Evolutionary conservation across 2,113 vertebrate genomes (phyloP).

Genomic region (Paracanthobrama guichenoti): DNA sequence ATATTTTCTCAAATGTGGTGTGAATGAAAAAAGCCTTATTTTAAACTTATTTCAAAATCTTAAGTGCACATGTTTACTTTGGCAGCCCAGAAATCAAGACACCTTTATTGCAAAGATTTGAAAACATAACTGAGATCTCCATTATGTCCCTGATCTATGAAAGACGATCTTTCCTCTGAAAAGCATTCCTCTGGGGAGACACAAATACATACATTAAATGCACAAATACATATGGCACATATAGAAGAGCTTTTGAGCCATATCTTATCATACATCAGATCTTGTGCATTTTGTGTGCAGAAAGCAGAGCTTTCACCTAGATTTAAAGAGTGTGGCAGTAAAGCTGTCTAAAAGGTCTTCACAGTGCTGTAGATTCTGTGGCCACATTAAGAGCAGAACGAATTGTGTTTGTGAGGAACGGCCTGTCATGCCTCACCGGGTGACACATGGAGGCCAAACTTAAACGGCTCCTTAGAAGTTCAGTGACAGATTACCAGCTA

Average conservation of each 20-base stretch:
- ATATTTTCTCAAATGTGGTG: background rate
- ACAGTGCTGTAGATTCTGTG: slow-evolving; percentile 1
- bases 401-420: slow-evolving; percentile 29
- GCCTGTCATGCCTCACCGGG: background rate
- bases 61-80: too few relatives aligned
- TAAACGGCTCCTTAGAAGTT: background rate
- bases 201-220: background rate
- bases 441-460: slow-evolving; percentile 14
- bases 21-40: too few relatives aligned
- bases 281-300: background rate
- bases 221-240: background rate
- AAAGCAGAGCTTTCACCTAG: background rate
- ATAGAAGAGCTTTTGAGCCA: background rate
- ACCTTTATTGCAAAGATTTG: background rate
- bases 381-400: slow-evolving; percentile 22
- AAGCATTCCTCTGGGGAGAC: background rate
- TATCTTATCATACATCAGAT: background rate
- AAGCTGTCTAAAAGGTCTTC: slow-evolving; percentile 36
- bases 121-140: background rate
- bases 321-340: slow-evolving; percentile 7
- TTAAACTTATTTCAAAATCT: too few relatives aligned
- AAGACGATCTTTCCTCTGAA: background rate
- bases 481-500: slow-evolving; percentile 46
- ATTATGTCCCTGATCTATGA: background rate
- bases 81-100: background rate